Evolutionary conservation across 2,797 vertebrate species (phyloP).

Genomic region (Coregonus ussuriensis): DNA sequence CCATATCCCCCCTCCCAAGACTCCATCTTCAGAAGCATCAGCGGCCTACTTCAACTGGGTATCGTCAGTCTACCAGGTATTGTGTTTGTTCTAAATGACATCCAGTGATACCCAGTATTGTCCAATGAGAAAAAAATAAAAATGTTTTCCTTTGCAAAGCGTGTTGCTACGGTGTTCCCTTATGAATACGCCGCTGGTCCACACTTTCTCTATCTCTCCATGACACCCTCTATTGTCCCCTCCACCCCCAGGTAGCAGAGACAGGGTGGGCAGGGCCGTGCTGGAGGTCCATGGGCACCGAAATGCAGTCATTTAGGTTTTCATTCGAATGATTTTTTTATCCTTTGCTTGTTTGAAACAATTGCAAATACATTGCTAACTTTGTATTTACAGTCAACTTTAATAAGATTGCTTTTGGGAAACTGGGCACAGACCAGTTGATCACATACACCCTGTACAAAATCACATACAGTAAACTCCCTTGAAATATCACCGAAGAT

Average conservation of each 20-base stretch:
- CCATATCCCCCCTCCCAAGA: constrained; percentile 47
- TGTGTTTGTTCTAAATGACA: not conserved
- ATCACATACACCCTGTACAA: not conserved
- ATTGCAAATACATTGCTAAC: too few relatives aligned
- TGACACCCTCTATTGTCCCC: not conserved
- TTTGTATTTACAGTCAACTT: too few relatives aligned
- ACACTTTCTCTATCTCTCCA: not conserved
- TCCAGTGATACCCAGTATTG: not conserved
- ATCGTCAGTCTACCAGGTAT: constrained; percentile 89
- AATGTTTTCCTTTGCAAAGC: too few relatives aligned
- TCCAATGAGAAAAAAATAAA: not conserved
- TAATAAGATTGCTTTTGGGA: too few relatives aligned
- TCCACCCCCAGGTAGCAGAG: constrained; percentile 80
- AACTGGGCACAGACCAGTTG: not conserved
- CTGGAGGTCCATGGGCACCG: constrained; percentile 81
- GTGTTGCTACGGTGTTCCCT: too few relatives aligned
- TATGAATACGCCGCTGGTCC: too few relatives aligned
- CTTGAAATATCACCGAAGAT: not conserved
- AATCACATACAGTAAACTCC: not conserved
- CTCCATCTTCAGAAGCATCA: constrained; percentile 52
- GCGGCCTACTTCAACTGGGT: constrained; percentile 77
- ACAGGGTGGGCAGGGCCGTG: constrained; percentile 85
- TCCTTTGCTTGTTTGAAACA: constrained; percentile 38
- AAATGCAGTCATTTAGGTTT: constrained; percentile 38
- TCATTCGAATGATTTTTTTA: too few relatives aligned